Evolutionary conservation across 2,113 vertebrate genomes (phyloP), one percentile per base, ranked within the genome.

Genomic region (Balaeniceps rex): DNA sequence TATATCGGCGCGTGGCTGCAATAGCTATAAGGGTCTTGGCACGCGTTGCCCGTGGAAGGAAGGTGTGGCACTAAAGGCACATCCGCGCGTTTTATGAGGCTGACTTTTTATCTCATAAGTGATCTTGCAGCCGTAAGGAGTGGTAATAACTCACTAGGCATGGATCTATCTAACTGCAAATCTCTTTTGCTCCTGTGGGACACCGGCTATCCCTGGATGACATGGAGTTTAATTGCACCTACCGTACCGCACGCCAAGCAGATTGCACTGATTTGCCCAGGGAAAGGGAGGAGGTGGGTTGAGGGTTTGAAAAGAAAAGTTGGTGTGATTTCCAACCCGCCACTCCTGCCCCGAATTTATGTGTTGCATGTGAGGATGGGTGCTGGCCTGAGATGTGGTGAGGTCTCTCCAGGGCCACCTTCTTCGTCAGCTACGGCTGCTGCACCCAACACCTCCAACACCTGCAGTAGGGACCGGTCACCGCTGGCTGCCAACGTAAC

Each of bases 161-260:
- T 2, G 21, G 65, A 8, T 80, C 77, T 51, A 47, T 76, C 65
- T 46, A 38, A 58, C 83, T 94, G 91, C 81, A 91, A 66, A 94
- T 85, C 65, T 63, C 74, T 33, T 38, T 14, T 52, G 36, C 69
- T 91, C 83, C 87, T 21, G 38, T 0, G 11, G 80, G 96, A 92
- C 38, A 2, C 11, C 0, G 0, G 69, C 60, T 76, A 5, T 76
- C 83, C 88, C 65, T 42, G 49, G 86, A 42, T 72, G 65, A 61
- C 57, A 34, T 0, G 0, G 31, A 75, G 19, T 7, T 28, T 91
- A 76, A 91, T 12, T 79, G 80, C 65, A 69, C 61, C 60, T 64
- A 14, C 65, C 0, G 0, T 6, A 14, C 36, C 0, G 1, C 17
- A 7, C 7, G 0, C 49, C 2, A 1, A 49, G 72, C 6, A 1